These are phyloP conservation scores for Acheta domesticus DNA, from an alignment of 2,888 invertebrate genomes.

Conservation along the genomic window DNA sequence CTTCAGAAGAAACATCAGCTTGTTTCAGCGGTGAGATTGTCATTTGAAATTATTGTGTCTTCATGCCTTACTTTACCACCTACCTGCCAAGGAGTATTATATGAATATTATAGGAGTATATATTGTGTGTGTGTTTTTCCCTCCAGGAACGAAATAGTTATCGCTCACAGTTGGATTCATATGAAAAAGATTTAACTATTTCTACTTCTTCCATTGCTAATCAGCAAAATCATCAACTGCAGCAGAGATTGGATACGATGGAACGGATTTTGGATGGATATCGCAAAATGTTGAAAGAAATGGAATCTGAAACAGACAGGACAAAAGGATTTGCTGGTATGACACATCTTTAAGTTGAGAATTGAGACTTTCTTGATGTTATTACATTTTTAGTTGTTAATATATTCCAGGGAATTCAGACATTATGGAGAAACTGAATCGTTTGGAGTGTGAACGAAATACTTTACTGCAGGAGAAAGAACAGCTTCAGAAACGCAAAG, in stretches of 20 bases:
- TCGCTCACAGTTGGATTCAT: constrained; percentile 72
- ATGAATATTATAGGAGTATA: neutral
- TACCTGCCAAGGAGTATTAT: no score
- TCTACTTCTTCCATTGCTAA: constrained; percentile 39
- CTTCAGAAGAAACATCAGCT: constrained; percentile 1
- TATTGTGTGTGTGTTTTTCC: neutral
- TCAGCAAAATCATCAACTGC: constrained; percentile 34
- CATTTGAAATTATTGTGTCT: no score
- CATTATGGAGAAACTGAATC: constrained; percentile 31
- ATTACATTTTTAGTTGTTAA: neutral
- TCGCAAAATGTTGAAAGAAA: constrained; percentile 48
- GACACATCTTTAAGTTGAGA: neutral
- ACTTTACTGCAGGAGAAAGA: constrained; percentile 51
- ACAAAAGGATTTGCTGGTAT: neutral
- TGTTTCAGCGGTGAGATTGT: neutral
- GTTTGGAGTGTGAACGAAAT: constrained; percentile 44
- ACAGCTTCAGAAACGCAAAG: constrained; percentile 52
- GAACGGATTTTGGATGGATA: constrained; percentile 72
- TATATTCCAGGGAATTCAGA: neutral
- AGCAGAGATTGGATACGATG: constrained; percentile 49
- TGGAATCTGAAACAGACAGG: constrained; percentile 41
- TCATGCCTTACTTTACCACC: no score
- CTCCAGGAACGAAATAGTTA: constrained; percentile 72
- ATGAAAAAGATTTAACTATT: constrained; percentile 74
- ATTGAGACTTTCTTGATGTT: neutral